These are phyloP conservation scores for Hypsopygia costalis DNA, from an alignment of 2,888 invertebrate species.

Conservation along the genomic window DNA sequence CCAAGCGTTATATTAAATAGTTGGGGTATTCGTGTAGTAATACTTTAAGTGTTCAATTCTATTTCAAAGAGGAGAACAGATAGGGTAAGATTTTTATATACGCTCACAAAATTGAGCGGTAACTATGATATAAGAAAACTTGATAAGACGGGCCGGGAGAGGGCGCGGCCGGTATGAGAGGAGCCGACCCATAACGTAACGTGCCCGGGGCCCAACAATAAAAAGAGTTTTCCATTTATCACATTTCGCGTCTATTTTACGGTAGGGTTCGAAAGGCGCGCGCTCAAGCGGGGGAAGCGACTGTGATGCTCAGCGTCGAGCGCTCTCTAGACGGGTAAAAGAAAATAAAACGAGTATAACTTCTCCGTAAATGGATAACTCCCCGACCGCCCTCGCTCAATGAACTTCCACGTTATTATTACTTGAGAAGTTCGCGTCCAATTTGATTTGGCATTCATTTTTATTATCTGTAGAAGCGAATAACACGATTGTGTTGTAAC, in stretches of 20 bases:
- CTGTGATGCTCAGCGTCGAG: slow-evolving; percentile 59
- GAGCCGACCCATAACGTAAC: slow-evolving; percentile 66
- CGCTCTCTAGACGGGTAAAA: slow-evolving; percentile 61
- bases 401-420: slow-evolving; percentile 58
- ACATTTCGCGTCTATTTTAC: slow-evolving; percentile 79
- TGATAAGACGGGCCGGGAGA: slow-evolving; percentile 64
- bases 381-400: slow-evolving; percentile 58
- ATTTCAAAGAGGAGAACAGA: slow-evolving; percentile 43
- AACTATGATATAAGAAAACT: slow-evolving; percentile 73
- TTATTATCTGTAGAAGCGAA: slow-evolving; percentile 27
- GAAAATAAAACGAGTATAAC: slow-evolving; percentile 73
- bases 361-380: slow-evolving; percentile 71
- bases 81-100: slow-evolving; percentile 57
- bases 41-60: slow-evolving; percentile 53
- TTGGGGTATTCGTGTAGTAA: slow-evolving; percentile 40
- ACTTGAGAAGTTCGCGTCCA: slow-evolving; percentile 35
- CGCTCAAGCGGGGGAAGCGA: slow-evolving; percentile 56
- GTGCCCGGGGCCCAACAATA: slow-evolving; percentile 67
- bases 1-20: slow-evolving; percentile 23
- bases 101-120: slow-evolving; percentile 69
- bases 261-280: slow-evolving; percentile 67
- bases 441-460: slow-evolving; percentile 34
- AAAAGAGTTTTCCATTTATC: slow-evolving; percentile 79
- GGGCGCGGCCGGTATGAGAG: slow-evolving; percentile 49
- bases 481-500: slow-evolving; percentile 15